phyloP scores from a whole-genome alignment of 2,113 vertebrate genomes.

The Lates calcarifer region DNA sequence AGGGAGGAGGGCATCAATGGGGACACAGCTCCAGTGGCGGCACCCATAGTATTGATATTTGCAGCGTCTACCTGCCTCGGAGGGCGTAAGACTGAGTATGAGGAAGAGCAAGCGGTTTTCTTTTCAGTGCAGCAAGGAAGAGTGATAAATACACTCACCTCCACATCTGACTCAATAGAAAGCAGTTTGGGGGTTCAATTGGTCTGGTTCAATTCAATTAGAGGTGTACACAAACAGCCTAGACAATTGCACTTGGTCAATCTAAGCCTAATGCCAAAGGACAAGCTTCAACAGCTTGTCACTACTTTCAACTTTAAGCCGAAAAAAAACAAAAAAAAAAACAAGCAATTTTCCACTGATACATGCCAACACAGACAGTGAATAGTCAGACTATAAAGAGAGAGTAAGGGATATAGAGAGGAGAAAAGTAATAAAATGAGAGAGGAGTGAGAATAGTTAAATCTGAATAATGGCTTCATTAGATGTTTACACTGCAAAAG shows the following conservation, averaged over 20 bases:
- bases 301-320: conserved; percentile 52
- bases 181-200: conserved; percentile 63
- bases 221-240: conserved; percentile 65
- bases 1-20: conserved; percentile 35
- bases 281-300: conserved; percentile 59
- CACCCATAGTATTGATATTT: conserved; percentile 45
- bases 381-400: conserved; percentile 52
- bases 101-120: conserved; percentile 40
- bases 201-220: conserved; percentile 75
- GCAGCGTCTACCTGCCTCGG: conserved; percentile 1
- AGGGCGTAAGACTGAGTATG: not conserved
- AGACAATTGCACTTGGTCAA: conserved; percentile 63
- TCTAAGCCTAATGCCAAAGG: conserved; percentile 58
- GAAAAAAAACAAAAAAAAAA: conserved; percentile 13
- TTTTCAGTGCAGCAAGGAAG: conserved; percentile 22
- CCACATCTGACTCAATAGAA: conserved; percentile 70
- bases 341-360: conserved; percentile 52
- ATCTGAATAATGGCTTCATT: conserved; percentile 40
- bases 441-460: conserved; percentile 9
- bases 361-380: conserved; percentile 63
- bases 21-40: conserved; percentile 8
- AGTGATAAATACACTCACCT: conserved; percentile 60
- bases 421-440: conserved; percentile 34
- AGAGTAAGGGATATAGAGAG: conserved; percentile 24
- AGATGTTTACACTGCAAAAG: conserved; percentile 21